Percentiles rank a stretch among this genome's conserved stretches.
Conservation (phyloP, 2,113 vertebrate genomes). For the Centropus unirufus region DNA sequence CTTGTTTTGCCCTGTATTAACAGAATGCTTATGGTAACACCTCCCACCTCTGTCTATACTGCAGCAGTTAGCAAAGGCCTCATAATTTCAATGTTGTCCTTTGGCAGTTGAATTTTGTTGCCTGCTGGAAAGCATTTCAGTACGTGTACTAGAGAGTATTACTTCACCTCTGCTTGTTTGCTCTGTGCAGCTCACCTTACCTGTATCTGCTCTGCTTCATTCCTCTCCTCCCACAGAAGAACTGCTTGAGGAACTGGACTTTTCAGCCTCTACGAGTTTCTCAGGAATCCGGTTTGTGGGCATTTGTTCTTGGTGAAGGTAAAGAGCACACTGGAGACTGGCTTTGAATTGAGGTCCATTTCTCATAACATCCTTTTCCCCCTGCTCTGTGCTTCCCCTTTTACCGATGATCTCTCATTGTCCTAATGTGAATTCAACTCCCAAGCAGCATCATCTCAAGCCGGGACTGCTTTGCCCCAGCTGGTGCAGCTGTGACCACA, state of each 20-base stretch:
- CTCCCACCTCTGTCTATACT: not conserved
- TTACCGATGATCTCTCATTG: not conserved
- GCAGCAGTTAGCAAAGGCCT: slow-evolving; percentile 1
- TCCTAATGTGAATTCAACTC: not conserved
- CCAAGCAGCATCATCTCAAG: not conserved
- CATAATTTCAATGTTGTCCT: not conserved
- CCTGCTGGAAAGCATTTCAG: not conserved
- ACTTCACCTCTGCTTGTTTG: slow-evolving; percentile 24
- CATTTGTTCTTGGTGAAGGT: not conserved
- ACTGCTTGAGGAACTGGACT: not conserved
- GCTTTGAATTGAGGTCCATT: not conserved
- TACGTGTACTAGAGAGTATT: not conserved
- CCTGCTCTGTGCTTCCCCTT: not conserved
- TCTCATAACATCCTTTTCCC: not conserved
- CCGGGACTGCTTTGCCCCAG: not conserved
- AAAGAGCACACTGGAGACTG: not conserved
- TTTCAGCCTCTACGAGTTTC: not conserved
- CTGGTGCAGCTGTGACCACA: not conserved
- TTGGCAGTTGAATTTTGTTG: not conserved
- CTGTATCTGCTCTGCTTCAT: not conserved
- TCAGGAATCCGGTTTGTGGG: not conserved
- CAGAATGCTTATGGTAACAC: not conserved
- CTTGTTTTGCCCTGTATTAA: slow-evolving; percentile 1
- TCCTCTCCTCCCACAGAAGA: slow-evolving; percentile 11
- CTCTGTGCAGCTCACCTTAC: not conserved